Evolutionary conservation across 2,797 vertebrate species (phyloP).

Genomic region (Cossypha caffra): DNA sequence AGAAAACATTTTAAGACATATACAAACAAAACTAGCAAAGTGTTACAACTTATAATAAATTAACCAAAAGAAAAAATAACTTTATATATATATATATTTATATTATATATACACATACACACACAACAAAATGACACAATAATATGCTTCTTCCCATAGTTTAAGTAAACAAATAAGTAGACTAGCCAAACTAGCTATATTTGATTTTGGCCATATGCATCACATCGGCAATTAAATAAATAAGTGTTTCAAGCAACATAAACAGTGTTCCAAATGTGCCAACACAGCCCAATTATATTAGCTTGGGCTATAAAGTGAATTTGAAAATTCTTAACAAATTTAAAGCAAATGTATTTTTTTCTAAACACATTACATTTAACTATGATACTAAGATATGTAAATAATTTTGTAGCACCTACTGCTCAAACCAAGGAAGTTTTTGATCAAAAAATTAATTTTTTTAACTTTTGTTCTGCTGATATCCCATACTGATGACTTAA

Average conservation of each 20-base stretch:
- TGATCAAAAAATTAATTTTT: slow-evolving; percentile 88
- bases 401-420: slow-evolving; percentile 99
- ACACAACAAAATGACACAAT: slow-evolving; percentile 99
- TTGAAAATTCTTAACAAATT: slow-evolving; percentile 85
- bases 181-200: slow-evolving; percentile 99
- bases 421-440: slow-evolving; percentile 99
- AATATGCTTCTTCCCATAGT: slow-evolving; percentile 95
- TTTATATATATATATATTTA: slow-evolving; percentile 99
- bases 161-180: slow-evolving; percentile 99
- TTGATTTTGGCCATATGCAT: slow-evolving; percentile 99
- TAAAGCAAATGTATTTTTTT: slow-evolving; percentile 84
- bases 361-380: slow-evolving; percentile 97
- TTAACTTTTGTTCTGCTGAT: slow-evolving; percentile 94
- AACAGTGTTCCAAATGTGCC: slow-evolving; percentile 86
- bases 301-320: slow-evolving; percentile 85
- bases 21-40: slow-evolving; percentile 99
- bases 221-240: slow-evolving; percentile 97
- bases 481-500: slow-evolving; percentile 97
- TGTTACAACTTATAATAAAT: slow-evolving; percentile 99
- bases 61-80: slow-evolving; percentile 99
- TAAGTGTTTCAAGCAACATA: slow-evolving; percentile 88
- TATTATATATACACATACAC: slow-evolving; percentile 88
- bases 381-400: slow-evolving; percentile 99
- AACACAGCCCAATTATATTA: slow-evolving; percentile 85
- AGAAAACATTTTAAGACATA: slow-evolving; percentile 95